Base-by-base conservation (phyloP, 1,140 invertebrate genomes). In the Camponotus vicinus region DNA sequence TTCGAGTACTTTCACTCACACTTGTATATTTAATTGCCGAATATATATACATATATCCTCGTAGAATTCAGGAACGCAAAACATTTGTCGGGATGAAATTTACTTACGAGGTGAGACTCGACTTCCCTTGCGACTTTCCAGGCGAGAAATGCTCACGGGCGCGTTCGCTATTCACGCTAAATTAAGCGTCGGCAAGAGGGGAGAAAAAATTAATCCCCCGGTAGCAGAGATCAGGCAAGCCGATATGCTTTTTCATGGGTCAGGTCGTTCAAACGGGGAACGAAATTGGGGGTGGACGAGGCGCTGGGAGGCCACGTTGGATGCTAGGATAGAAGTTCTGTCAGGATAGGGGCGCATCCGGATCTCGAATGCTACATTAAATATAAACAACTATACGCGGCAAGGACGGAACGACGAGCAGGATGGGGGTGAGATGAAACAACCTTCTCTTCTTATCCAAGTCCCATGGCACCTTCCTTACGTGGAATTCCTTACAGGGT, bases 351-450 rank as follows among this genome's bases (percentile, higher is more conserved):
- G 88, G 87, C 86, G 84, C 87, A 92, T 90, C 86, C 86, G 86
- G 91, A 88, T 85, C 86, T 86, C 83, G 84, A 85, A 92, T 92
- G 55, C 63, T 52, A 80, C 75, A 88, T 84, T 88, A 85, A 88
- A 88, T 87, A 77, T 87, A 87, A 83, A 87, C 63, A 67, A 52
- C 45, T 4, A 49, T 52, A 4, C 15, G 59, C 42, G 9, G 34
- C 42, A 8, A 21, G 9, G 52, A 37, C 40, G 55, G n/a, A 42
- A 55, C 55, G 69, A 9, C 40, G 15, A 55, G 42, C 55, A 15
- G 27, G n/a, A 55, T 15, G 42, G 21, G 37, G 13, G n/a, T 34
- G 37, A 76, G 18, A 70, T 52, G 61, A 55, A 66, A 73, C 80
- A 57, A 52, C 34, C 86, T 55, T 2, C 67, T 21, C 13, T 73